Base-by-base conservation (phyloP, 1,140 invertebrate genomes). In the Drosophila repleta region DNA sequence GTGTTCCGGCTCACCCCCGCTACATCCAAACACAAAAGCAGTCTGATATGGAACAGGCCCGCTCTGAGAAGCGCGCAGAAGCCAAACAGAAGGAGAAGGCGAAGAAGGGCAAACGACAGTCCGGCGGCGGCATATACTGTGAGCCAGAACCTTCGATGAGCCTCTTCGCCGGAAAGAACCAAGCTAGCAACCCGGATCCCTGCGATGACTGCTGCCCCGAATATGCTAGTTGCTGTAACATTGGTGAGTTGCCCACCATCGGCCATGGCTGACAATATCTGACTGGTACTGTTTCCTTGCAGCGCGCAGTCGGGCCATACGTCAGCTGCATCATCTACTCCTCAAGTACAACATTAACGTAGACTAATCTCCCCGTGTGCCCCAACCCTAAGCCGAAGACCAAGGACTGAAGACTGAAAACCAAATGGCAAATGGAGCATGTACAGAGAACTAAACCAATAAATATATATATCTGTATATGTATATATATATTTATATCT, bases 191-290 rank as follows among this genome's bases (percentile, higher is more conserved):
- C 29, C 67, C 1, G 58, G 56, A 13, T 10, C 37, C 52, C 5
- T 64, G 53, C 24, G 15, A 37, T 8, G 49, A 61, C 2, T 70
- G 65, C n/a, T 74, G 74, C 24, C 60, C 74, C 17, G 72, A 77
- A 17, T 84, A 81, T 49, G 70, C 65, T 3, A 63, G 24, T 17
- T 68, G 77, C 8, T 87, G 77, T 18, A 69, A 81, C 20, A 41
- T 56, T 21, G 79, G 79, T 83, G 15, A 66, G 79, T 60, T 41
- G 6, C 13, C 21, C 18, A 2, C 17, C 17, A 20, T 6, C 0
- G 8, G 2, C 4, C 24, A 0, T 3, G 15, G 11, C 6, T 8
- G 6, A n/a, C n/a, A 11, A 26, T 7, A 5, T 11, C 13, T 35
- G 2, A 17, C 39, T 15, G 8, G 4, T 17, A 6, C 15, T 35